phyloP scores from a whole-genome alignment of 2,888 invertebrate genomes.

The Scaptomyza parva region DNA sequence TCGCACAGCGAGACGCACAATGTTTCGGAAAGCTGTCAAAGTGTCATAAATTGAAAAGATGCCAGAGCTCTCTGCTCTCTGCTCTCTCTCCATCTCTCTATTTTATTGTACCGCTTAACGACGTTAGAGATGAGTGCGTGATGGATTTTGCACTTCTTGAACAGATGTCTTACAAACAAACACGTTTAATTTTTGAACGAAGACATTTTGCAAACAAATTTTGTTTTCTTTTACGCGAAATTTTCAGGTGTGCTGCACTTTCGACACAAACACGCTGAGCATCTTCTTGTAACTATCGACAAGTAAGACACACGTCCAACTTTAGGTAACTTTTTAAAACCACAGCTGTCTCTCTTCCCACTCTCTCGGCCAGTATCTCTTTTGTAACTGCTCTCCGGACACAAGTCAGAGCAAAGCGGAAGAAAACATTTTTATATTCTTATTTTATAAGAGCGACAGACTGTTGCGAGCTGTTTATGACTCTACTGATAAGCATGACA shows the following conservation, averaged over 20 bases:
- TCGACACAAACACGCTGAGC: neutral
- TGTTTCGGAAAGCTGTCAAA: conserved; percentile 73
- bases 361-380: neutral
- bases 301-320: neutral
- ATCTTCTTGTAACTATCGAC: neutral
- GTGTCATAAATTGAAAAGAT: conserved; percentile 72
- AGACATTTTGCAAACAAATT: no score
- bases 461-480: conserved; percentile 67
- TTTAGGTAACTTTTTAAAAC: neutral
- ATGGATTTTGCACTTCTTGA: neutral
- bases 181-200: neutral
- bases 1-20: conserved; percentile 27
- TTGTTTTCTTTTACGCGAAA: neutral
- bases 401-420: conserved; percentile 60
- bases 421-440: conserved; percentile 39
- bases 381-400: conserved; percentile 11
- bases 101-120: neutral
- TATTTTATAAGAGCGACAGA: conserved; percentile 39
- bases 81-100: neutral
- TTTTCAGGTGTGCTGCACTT: neutral
- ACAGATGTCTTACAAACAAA: neutral
- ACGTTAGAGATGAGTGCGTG: conserved; percentile 4
- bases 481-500: conserved; percentile 68
- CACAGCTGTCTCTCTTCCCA: neutral
- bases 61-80: neutral